phyloP scores from a whole-genome alignment of 1,140 invertebrate genomes.

The Apis mellifera region Amel_HAv3.1 CM009942.2:9519501-9520000 shows the following conservation, averaged over 20 bases:
- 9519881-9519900: constrained; percentile 59
- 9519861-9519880: constrained; percentile 50
- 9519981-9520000: too few species aligned
- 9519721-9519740: constrained; percentile 2
- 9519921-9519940: constrained; percentile 2
- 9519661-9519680: not conserved
- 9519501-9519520: too few species aligned
- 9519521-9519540: too few species aligned
- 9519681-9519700: constrained; percentile 9
- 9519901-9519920: constrained; percentile 53
- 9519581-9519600: too few species aligned
- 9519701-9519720: constrained; percentile 12
- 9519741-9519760: constrained; percentile 63
- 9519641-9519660: not conserved
- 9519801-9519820: constrained; percentile 35
- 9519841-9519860: constrained; percentile 38
- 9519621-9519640: too few species aligned
- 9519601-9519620: too few species aligned
- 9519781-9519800: constrained; percentile 62
- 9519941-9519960: not conserved
- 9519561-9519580: too few species aligned
- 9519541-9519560: too few species aligned
- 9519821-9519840: constrained; percentile 54
- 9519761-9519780: constrained; percentile 61
- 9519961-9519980: not conserved